These are phyloP conservation scores for Centropyge bicolor DNA, from an alignment of 2,797 vertebrate species.

Conservation along the genomic window DNA sequence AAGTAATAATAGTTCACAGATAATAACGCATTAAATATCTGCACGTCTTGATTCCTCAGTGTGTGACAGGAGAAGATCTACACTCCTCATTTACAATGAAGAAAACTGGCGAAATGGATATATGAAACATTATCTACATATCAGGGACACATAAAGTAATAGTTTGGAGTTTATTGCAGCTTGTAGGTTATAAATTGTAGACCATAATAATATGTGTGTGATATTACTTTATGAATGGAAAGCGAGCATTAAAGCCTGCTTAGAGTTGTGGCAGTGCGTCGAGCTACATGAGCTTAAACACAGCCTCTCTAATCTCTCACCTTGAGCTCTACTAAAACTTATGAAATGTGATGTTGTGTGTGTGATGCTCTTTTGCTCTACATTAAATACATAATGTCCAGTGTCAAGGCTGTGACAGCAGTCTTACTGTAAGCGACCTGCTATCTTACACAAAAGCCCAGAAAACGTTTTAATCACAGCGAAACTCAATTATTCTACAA, in stretches of 20 bases:
- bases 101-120: slow-evolving; percentile 14
- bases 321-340: neutral
- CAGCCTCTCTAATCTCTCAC: slow-evolving; percentile 8
- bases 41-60: neutral
- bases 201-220: neutral
- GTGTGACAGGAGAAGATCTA: neutral
- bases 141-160: slow-evolving; percentile 24
- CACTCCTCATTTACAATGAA: slow-evolving; percentile 12
- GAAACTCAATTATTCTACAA: neutral
- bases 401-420: neutral
- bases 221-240: neutral
- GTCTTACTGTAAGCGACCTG: neutral
- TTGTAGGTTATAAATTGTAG: slow-evolving; percentile 11
- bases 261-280: neutral
- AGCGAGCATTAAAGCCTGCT: neutral
- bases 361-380: too few relatives aligned
- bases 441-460: neutral
- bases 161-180: slow-evolving; percentile 23
- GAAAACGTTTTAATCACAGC: neutral
- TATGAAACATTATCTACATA: slow-evolving; percentile 3
- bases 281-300: neutral
- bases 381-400: neutral
- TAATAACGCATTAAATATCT: neutral
- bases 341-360: neutral
- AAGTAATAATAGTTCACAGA: slow-evolving; percentile 25